Percentiles rank a stretch among this genome's conserved stretches.
Conservation (phyloP, 1,140 invertebrate genomes). For the Bombyx mori region DNA sequence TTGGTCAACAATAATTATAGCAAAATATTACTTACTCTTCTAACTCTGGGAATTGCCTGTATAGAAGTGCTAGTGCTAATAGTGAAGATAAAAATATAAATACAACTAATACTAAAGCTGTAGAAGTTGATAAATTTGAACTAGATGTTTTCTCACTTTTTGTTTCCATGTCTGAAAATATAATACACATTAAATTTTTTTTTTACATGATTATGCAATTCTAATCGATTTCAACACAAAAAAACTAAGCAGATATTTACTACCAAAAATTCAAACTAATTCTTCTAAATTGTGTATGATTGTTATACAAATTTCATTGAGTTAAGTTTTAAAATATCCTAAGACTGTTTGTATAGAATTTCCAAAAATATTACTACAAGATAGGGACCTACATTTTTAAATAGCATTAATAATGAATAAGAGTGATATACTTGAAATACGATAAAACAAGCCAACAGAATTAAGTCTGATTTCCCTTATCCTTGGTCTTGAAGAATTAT, state of each 20-base stretch:
- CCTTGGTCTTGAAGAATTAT: slow-evolving; percentile 27
- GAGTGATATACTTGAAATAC: slow-evolving; percentile 40
- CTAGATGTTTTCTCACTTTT: slow-evolving; percentile 9
- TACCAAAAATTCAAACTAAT: background rate
- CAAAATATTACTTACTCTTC: slow-evolving; percentile 78
- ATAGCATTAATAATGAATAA: background rate
- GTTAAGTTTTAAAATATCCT: no score
- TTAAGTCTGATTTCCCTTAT: slow-evolving; percentile 28
- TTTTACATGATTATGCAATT: background rate
- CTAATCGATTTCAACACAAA: slow-evolving; percentile 1
- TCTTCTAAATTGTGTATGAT: background rate
- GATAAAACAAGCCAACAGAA: slow-evolving; percentile 33
- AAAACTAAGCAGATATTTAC: background rate
- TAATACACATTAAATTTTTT: slow-evolving; percentile 2
- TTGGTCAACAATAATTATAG: background rate
- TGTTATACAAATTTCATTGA: no score
- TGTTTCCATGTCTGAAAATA: slow-evolving; percentile 22
- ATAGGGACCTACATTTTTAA: background rate
- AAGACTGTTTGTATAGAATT: background rate
- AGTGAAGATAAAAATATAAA: slow-evolving; percentile 78
- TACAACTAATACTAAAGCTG: slow-evolving; percentile 71
- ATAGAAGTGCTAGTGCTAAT: slow-evolving; percentile 76
- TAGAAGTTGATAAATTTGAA: slow-evolving; percentile 67
- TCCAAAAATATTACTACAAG: background rate
- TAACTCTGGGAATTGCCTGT: slow-evolving; percentile 85